These are phyloP conservation scores for Periplaneta americana DNA, from an alignment of 1,140 invertebrate species.

Conservation along the genomic window DNA sequence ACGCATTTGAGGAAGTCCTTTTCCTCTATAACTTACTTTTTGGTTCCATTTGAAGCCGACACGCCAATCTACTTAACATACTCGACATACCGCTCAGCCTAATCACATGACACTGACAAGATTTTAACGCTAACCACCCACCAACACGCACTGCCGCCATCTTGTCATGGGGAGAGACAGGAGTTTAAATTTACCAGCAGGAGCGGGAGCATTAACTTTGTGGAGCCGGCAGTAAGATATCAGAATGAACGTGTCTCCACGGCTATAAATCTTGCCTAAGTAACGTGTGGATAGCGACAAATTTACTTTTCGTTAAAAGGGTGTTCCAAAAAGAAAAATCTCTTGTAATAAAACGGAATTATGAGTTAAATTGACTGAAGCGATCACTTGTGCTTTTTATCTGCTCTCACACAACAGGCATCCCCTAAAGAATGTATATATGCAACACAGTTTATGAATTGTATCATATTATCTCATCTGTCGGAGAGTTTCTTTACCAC, in stretches of 20 bases:
- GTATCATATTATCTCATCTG: no score
- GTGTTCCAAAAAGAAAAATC: neutral
- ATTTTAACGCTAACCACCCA: neutral
- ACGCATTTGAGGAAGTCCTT: neutral
- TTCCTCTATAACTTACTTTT: neutral
- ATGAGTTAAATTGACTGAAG: no score
- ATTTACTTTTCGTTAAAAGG: neutral
- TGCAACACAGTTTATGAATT: no score
- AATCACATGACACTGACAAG: neutral
- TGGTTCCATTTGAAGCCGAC: no score
- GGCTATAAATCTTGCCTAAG: neutral
- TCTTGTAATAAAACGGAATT: neutral
- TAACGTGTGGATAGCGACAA: neutral
- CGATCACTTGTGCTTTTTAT: no score
- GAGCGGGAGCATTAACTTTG: neutral
- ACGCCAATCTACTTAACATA: neutral
- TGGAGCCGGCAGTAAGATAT: neutral
- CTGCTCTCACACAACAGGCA: no score
- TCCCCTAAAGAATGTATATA: no score
- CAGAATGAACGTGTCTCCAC: neutral
- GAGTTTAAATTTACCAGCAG: neutral
- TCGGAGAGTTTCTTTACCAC: no score
- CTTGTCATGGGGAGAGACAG: neutral
- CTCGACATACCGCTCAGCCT: neutral
- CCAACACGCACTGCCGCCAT: neutral